Evolutionary conservation across 1,140 invertebrate species (phyloP), one percentile per base, ranked within the genome.

Genomic region (Lordiphosa mommai): DNA sequence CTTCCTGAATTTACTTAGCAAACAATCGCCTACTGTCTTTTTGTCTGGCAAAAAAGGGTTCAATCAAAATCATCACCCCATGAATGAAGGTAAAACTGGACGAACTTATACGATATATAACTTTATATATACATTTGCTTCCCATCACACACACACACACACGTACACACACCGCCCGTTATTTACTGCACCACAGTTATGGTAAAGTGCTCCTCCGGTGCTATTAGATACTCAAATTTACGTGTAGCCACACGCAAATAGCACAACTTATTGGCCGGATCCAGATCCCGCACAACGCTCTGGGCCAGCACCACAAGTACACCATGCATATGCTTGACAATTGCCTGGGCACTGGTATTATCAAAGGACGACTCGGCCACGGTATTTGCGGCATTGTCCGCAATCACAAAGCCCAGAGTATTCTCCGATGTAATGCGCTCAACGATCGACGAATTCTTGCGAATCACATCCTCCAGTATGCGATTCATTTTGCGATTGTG

Each of bases 171-270:
- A 23, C 38, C 14, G 14, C 9, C 3, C 13, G 8, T 30, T n/a
- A 9, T 44, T 29, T 20, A 88, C 40, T 88, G 86, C 38, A 87
- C 43, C 3, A 88, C 87, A 8, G 88, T 72, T 40, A 88, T 71
- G 16, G 84, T 88, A 10, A 88, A 88, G 1, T 73, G 47, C 1
- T 85, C 67, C 40, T 88, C 87, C 1, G 87, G 87, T 0, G 80
- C 87, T 10, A 88, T 55, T 2, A 88, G 49, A 41, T 74, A 86
- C 43, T 88, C 87, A 30, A 63, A 72, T 55, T 88, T 88, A 51
- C 84, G 71, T 8, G 87, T 85, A 13, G 30, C 67, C 10, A 87
- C 50, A 8, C 85, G 72, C 13, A 87, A 30, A 46, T 67, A 87
- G 23, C 69, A 68, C 1, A 87, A 43, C 5, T 70, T 64, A 12